phyloP scores from a whole-genome alignment of 1,140 invertebrate species.

The Centruroides vittatus region DNA sequence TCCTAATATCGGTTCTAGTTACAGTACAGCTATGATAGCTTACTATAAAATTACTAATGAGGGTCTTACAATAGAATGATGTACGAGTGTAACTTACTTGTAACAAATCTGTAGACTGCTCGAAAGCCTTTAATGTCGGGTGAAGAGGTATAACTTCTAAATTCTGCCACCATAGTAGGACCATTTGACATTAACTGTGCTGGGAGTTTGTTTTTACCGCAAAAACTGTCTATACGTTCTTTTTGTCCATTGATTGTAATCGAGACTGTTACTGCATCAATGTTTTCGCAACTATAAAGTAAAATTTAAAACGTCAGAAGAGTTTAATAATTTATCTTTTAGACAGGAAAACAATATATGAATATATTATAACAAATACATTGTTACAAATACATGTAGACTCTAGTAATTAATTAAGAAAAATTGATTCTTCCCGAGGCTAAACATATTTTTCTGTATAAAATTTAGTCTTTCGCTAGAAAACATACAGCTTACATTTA shows the following conservation, averaged over 20 bases:
- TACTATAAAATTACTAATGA: no score
- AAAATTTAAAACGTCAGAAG: slow-evolving; percentile 20
- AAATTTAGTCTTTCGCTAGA: no score
- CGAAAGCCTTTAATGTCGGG: slow-evolving; percentile 54
- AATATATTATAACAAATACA: no score
- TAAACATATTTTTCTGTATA: no score
- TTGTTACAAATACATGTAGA: no score
- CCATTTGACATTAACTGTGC: slow-evolving; percentile 77
- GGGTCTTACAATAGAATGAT: no score
- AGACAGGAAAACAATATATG: no score
- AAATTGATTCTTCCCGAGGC: no score
- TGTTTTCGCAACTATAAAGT: slow-evolving; percentile 51
- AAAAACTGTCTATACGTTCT: slow-evolving; percentile 64
- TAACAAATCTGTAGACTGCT: slow-evolving; percentile 67
- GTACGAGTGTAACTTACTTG: slow-evolving; percentile 53
- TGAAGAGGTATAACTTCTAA: slow-evolving; percentile 38
- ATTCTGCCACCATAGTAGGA: slow-evolving; percentile 61
- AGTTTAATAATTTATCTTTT: background rate
- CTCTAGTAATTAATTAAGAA: no score
- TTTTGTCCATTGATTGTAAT: slow-evolving; percentile 56
- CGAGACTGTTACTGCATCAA: slow-evolving; percentile 57
- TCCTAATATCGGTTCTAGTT: no score
- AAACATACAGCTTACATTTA: no score
- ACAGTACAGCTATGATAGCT: no score
- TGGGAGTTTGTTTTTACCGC: slow-evolving; percentile 49